Conservation (phyloP, 2,113 vertebrate species). For the Microtus ochrogaster region DNA sequence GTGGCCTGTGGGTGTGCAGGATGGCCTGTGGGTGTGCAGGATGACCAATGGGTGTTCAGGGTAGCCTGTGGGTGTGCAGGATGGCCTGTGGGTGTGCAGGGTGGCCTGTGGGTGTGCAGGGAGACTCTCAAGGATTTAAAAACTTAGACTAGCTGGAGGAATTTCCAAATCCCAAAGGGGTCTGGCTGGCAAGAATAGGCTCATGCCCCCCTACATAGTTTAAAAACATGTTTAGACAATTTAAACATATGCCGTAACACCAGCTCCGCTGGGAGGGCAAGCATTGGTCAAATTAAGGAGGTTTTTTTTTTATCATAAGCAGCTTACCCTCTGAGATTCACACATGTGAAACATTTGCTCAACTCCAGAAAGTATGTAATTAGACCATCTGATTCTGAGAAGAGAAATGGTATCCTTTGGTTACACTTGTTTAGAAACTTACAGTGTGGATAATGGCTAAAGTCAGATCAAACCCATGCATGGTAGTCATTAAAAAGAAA, state of each 20-base stretch:
- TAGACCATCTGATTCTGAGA: slow-evolving; percentile 19
- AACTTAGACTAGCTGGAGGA: neutral
- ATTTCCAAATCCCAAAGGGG: slow-evolving; percentile 29
- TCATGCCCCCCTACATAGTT: neutral
- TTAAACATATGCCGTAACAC: neutral
- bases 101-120: too few relatives aligned
- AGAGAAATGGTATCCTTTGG: slow-evolving; percentile 50
- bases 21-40: too few relatives aligned
- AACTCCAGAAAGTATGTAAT: neutral
- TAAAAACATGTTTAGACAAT: neutral
- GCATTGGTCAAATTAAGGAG: neutral
- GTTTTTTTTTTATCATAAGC: slow-evolving; percentile 7
- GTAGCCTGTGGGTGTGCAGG: too few relatives aligned
- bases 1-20: too few relatives aligned
- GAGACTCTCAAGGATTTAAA: neutral
- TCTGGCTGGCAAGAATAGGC: neutral
- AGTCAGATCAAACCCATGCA: neutral
- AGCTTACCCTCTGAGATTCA: slow-evolving; percentile 21
- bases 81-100: too few relatives aligned
- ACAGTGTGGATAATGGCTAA: neutral
- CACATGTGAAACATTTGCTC: slow-evolving; percentile 1
- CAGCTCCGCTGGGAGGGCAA: neutral
- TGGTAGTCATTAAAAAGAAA: neutral
- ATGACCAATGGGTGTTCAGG: too few relatives aligned
- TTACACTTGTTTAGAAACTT: slow-evolving; percentile 36